A percentile compares a stretch with the other conserved stretches of the same genome.
These are phyloP conservation scores for Nannoperca australis DNA, from an alignment of 2,797 vertebrate genomes.

Conservation along the genomic window DNA sequence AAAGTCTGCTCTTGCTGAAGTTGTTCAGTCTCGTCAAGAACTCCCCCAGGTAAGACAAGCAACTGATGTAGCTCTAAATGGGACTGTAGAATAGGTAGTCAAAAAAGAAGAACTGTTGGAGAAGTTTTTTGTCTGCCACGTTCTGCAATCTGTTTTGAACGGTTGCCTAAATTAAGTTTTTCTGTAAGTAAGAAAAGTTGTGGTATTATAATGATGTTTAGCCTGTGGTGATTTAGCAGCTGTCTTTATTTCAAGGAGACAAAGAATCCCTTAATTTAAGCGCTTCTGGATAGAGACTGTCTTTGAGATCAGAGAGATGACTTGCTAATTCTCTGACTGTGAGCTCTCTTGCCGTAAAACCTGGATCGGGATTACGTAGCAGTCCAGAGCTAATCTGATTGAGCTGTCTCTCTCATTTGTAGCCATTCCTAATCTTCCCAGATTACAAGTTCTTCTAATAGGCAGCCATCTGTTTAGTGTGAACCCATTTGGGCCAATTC, in stretches of 20 bases:
- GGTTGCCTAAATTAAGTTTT: neutral
- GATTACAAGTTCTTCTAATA: constrained; percentile 58
- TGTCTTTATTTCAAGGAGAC: constrained; percentile 2
- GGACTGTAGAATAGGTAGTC: neutral
- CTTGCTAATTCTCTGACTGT: constrained; percentile 34
- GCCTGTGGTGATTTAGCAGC: neutral
- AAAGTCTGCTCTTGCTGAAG: constrained; percentile 56
- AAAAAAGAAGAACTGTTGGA: neutral
- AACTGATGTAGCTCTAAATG: constrained; percentile 17
- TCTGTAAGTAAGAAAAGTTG: neutral
- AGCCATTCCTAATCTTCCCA: constrained; percentile 50
- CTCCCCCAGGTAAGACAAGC: constrained; percentile 84
- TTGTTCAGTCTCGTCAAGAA: constrained; percentile 82
- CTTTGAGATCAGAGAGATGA: constrained; percentile 10
- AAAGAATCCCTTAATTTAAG: neutral
- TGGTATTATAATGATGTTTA: neutral
- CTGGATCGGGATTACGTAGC: constrained; percentile 58
- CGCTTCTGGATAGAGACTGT: neutral
- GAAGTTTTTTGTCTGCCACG: neutral
- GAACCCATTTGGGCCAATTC: constrained; percentile 18
- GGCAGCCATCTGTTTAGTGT: constrained; percentile 40
- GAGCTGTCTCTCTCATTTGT: constrained; percentile 35
- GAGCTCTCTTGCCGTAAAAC: constrained; percentile 25
- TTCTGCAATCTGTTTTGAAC: constrained; percentile 8
- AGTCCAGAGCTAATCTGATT: constrained; percentile 56